These are phyloP conservation scores for Cataglyphis altisquamis DNA, from an alignment of 2,888 invertebrate species.

Conservation along the genomic window DNA sequence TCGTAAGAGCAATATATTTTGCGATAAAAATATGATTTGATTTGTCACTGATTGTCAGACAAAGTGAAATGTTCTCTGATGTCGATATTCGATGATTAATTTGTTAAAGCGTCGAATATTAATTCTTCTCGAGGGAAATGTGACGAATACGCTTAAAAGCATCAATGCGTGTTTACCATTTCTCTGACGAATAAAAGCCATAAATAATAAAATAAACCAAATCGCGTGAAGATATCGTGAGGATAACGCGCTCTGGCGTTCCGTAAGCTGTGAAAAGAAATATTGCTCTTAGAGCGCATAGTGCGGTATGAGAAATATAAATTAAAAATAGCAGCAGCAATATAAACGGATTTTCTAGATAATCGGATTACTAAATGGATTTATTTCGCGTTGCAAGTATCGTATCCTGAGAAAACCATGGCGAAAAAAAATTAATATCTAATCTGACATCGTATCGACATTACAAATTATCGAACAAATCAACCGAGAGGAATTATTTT, in stretches of 20 bases:
- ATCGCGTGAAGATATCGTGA: conserved; percentile 33
- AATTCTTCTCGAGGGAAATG: conserved; percentile 18
- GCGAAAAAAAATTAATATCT: conserved; percentile 44
- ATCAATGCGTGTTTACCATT: neutral
- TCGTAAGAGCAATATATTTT: conserved; percentile 7
- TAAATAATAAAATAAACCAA: conserved; percentile 55
- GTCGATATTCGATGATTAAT: conserved; percentile 28
- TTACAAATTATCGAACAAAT: neutral
- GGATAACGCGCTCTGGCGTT: conserved; percentile 25
- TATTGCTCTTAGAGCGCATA: conserved; percentile 50
- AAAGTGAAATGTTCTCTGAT: conserved; percentile 8
- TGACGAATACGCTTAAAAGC: conserved; percentile 29
- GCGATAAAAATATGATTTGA: neutral
- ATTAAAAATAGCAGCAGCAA: conserved; percentile 56
- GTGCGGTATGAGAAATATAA: conserved; percentile 45
- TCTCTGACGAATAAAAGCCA: conserved; percentile 26
- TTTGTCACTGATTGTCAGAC: conserved; percentile 25
- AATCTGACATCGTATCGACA: conserved; percentile 19
- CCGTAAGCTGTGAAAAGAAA: conserved; percentile 50
- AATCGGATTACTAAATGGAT: conserved; percentile 55
- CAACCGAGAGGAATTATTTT: neutral
- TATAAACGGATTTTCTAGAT: conserved; percentile 53
- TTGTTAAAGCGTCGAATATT: conserved; percentile 33
- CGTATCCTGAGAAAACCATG: conserved; percentile 14
- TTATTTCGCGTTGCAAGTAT: conserved; percentile 32